Base-by-base conservation (phyloP, 2,113 vertebrate genomes). In the Apteryx owenii region DNA sequence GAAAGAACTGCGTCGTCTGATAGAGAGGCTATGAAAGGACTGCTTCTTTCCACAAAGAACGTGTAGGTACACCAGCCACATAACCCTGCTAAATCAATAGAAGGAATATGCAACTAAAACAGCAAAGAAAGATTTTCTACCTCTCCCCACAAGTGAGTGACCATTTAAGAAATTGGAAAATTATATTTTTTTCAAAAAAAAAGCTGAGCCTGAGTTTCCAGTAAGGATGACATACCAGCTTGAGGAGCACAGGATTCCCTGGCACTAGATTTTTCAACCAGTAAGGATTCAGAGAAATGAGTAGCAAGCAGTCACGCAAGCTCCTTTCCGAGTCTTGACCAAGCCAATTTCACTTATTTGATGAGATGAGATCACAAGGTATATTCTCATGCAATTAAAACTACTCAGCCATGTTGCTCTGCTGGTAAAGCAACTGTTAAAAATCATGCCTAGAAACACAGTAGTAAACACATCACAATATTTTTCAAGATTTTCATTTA, bases 201-300 rank as follows among this genome's bases (percentile, higher is more conserved):
- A 20, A 10, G 4, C 13, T 9, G 10, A 64, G 12, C 8, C 19
- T 5, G 5, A 51, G n/a, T 38, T 29, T 90, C 56, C 8, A 33
- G 9, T 38, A 20, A 51, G 3, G 19, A 7, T 7, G 42, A 42
- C 23, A 61, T 0, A 0, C 12, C 42, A 80, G 25, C 0, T 0
- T 2, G 7, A 60, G 29, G 18, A 75, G 46, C 31, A 42, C 61
- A 62, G 40, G 19, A 29, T 48, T 56, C 28, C 29, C 29, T 5
- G 21, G 29, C 28, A 46, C 23, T 18, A 10, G 36, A 10, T 11
- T 22, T 60, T 42, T 46, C 54, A 78, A 4, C 3, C 69, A 60
- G 22, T 4, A 53, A 44, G 16, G 2, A 3, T 64, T 62, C 50
- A 51, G 31, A 38, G 10, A 56, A 81, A 54, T 4, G 8, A 81